phyloP scores from a whole-genome alignment of 2,888 invertebrate genomes.

The Bruchidius siliquastri region DNA sequence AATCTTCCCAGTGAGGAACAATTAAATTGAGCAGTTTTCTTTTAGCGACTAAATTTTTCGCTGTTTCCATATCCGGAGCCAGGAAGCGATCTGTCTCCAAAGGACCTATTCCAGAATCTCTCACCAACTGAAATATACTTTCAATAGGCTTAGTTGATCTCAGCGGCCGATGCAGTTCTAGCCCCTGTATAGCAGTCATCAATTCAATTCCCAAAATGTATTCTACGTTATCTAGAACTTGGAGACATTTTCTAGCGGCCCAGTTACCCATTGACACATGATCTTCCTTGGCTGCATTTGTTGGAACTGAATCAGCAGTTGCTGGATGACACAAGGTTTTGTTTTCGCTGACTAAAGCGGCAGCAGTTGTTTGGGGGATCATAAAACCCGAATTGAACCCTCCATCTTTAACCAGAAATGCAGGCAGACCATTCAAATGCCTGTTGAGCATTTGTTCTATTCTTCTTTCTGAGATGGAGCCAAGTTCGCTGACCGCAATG shows the following conservation, averaged over 20 bases:
- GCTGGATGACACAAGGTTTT: slow-evolving; percentile 65
- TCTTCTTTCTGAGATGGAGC: slow-evolving; percentile 61
- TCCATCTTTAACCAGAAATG: slow-evolving; percentile 61
- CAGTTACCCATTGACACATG: slow-evolving; percentile 69
- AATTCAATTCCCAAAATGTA: slow-evolving; percentile 62
- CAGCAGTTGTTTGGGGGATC: slow-evolving; percentile 64
- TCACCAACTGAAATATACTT: slow-evolving; percentile 32
- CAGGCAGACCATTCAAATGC: slow-evolving; percentile 60
- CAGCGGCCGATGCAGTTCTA: slow-evolving; percentile 61
- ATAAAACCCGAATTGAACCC: slow-evolving; percentile 67
- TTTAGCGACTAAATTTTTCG: slow-evolving; percentile 46
- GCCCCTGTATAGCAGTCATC: slow-evolving; percentile 61
- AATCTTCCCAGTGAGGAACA: neutral
- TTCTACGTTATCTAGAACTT: slow-evolving; percentile 52
- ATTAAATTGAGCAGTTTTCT: neutral
- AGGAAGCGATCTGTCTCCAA: slow-evolving; percentile 61
- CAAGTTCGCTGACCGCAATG: slow-evolving; percentile 61
- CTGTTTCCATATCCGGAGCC: slow-evolving; percentile 61
- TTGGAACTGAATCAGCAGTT: slow-evolving; percentile 61
- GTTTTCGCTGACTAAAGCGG: slow-evolving; percentile 63
- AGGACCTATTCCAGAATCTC: slow-evolving; percentile 41
- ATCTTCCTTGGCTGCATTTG: slow-evolving; percentile 64
- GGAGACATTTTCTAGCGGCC: slow-evolving; percentile 58
- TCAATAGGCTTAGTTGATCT: slow-evolving; percentile 60
- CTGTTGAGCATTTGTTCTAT: slow-evolving; percentile 62